A percentile compares a stretch with the other conserved stretches of the same genome.
phyloP scores from a whole-genome alignment of 2,113 vertebrate species.

The Megalops atlanticus region DNA sequence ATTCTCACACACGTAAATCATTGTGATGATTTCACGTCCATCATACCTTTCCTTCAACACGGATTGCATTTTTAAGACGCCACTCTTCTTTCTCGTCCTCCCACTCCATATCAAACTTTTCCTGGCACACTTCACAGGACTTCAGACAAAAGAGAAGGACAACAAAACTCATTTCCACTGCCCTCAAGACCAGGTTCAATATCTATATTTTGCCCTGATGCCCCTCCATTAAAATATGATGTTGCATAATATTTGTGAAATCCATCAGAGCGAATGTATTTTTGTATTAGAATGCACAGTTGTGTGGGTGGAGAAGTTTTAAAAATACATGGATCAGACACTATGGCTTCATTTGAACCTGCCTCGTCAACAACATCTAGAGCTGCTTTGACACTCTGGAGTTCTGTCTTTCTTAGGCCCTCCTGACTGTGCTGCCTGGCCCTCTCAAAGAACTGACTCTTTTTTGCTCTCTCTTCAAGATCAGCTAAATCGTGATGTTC shows the following conservation, averaged over 20 bases:
- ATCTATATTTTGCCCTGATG: too few species aligned
- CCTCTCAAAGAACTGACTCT: conserved; percentile 83
- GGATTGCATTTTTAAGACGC: conserved; percentile 82
- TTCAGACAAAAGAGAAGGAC: conserved; percentile 33
- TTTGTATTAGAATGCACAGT: neutral
- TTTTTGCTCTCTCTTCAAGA: conserved; percentile 76
- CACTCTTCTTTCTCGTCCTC: conserved; percentile 83
- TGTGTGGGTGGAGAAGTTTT: too few species aligned
- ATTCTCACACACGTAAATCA: neutral
- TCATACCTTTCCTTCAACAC: conserved; percentile 77
- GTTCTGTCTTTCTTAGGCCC: conserved; percentile 79
- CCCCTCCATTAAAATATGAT: neutral
- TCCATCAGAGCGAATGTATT: neutral
- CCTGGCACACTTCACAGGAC: conserved; percentile 83
- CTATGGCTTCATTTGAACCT: neutral
- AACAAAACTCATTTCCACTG: neutral
- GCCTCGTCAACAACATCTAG: conserved; percentile 80
- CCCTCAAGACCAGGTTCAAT: too few species aligned
- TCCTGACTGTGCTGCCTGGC: conserved; percentile 81
- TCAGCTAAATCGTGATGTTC: conserved; percentile 84
- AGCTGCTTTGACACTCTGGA: conserved; percentile 80
- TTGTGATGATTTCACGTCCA: neutral
- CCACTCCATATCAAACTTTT: conserved; percentile 84
- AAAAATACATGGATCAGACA: neutral
- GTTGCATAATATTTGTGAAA: neutral